Conservation (phyloP, 2,797 vertebrate genomes). For the Diceros bicornis region DNA sequence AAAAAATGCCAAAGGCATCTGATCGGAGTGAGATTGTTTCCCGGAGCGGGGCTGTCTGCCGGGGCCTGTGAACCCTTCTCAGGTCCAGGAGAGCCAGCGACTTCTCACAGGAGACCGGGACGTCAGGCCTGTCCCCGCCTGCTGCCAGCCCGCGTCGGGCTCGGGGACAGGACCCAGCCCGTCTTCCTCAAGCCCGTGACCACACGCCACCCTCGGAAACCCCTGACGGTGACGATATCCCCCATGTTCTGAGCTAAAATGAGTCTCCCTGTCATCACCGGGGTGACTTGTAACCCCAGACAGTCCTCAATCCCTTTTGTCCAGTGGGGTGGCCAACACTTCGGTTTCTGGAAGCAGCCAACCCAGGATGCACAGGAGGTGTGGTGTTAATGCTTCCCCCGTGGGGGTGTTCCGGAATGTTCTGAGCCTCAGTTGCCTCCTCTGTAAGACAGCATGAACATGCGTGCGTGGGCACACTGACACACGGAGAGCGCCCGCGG, state of each 20-base stretch:
- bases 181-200: neutral
- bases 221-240: fast-evolving
- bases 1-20: neutral
- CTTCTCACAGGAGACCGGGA: neutral
- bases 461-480: fast-evolving
- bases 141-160: neutral
- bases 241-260: neutral
- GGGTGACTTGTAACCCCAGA: neutral
- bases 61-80: fast-evolving
- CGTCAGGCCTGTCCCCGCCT: fast-evolving
- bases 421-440: neutral
- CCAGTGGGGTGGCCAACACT: fast-evolving
- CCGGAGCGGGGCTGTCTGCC: fast-evolving
- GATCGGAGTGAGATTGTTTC: fast-evolving
- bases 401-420: neutral
- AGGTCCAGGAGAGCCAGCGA: neutral
- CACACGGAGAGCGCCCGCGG: fast-evolving
- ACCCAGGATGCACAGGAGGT: no score
- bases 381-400: neutral
- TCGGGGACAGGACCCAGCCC: fast-evolving
- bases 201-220: fast-evolving
- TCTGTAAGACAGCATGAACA: neutral
- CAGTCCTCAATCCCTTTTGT: neutral
- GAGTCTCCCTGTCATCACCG: neutral
- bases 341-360: neutral